phyloP scores from a whole-genome alignment of 2,113 vertebrate genomes.

The Geococcyx californianus region DNA sequence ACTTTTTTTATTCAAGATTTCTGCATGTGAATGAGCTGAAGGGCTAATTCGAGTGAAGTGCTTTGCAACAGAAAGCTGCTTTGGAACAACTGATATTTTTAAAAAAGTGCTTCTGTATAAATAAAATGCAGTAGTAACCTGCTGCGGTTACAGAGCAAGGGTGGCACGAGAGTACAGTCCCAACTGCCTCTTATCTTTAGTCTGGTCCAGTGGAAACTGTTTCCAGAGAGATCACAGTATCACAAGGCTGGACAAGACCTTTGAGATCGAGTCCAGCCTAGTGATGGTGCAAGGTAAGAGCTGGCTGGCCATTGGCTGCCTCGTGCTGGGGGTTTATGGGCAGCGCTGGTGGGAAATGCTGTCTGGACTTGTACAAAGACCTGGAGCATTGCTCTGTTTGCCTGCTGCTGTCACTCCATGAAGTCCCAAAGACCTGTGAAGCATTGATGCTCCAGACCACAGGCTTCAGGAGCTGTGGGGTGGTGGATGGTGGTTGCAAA shows the following conservation, averaged over 20 bases:
- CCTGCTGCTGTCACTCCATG: background rate
- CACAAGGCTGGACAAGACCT: too few relatives aligned
- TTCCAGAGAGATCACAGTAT: too few relatives aligned
- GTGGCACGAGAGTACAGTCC: background rate
- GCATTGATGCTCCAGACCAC: background rate
- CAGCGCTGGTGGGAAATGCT: background rate
- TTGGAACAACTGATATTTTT: background rate
- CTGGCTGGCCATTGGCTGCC: background rate
- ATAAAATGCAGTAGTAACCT: background rate
- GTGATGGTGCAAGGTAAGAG: background rate
- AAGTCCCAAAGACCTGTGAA: background rate
- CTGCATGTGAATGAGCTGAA: background rate
- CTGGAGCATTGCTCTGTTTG: background rate
- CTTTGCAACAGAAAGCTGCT: background rate
- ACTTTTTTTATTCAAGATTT: background rate
- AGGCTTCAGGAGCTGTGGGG: background rate
- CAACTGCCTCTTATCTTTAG: background rate
- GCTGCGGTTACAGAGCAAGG: background rate
- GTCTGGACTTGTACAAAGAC: background rate
- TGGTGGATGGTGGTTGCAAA: background rate
- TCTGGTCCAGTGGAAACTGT: background rate
- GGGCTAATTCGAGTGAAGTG: background rate
- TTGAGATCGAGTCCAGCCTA: too few relatives aligned
- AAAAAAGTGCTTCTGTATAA: background rate
- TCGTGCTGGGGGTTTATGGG: background rate